Percentiles rank a stretch among this genome's conserved stretches.
Evolutionary conservation across 1,140 invertebrate species (phyloP).

Genomic region (Aphelinus certus): DNA sequence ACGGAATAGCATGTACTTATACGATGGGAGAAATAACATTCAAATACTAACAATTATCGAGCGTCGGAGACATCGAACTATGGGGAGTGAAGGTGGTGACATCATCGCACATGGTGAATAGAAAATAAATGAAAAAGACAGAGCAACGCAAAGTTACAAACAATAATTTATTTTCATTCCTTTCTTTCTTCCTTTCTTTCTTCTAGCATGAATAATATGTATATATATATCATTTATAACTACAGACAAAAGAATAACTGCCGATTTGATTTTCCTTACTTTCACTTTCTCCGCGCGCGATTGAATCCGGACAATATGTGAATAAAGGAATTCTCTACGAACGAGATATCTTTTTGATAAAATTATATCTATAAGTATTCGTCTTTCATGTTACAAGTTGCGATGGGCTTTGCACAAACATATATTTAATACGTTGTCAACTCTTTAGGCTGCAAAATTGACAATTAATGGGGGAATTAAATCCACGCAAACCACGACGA

Average conservation of each 20-base stretch:
- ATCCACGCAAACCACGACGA: no score
- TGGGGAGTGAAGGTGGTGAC: not conserved
- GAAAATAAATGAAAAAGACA: conserved; percentile 46
- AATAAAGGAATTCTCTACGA: conserved; percentile 50
- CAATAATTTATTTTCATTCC: conserved; percentile 67
- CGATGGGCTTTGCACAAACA: no score
- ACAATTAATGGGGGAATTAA: no score
- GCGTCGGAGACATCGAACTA: no score
- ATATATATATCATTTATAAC: conserved; percentile 52
- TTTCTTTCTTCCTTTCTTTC: conserved; percentile 45
- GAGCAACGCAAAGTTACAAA: conserved; percentile 61
- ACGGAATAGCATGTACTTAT: no score
- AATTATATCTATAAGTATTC: no score
- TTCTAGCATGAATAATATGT: conserved; percentile 42
- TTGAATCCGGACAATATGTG: conserved; percentile 53
- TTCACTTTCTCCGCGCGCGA: conserved; percentile 11
- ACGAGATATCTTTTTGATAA: no score
- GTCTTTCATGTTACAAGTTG: no score
- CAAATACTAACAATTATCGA: not conserved
- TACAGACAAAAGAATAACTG: conserved; percentile 64
- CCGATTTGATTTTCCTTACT: conserved; percentile 35
- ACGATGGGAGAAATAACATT: no score
- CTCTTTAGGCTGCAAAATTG: no score
- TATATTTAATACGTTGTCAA: no score
- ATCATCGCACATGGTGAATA: conserved; percentile 5